These are phyloP conservation scores for Polydrusus pterygomalis DNA, from an alignment of 2,888 invertebrate species.

Conservation along the genomic window DNA sequence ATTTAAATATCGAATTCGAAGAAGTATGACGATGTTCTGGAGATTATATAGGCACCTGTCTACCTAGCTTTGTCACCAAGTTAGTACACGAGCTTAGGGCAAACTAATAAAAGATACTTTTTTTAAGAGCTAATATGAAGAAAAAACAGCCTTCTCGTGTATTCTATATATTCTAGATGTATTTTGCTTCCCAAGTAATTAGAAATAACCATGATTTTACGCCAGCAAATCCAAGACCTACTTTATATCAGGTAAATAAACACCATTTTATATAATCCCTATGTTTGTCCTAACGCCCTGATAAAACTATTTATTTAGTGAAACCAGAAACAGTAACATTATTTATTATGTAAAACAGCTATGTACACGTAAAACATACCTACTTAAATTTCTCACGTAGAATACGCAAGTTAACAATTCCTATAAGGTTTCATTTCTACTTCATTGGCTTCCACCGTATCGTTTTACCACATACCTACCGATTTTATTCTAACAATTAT, in stretches of 20 bases:
- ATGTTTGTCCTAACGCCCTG: not conserved
- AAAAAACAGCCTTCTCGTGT: too few species aligned
- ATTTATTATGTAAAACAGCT: slow-evolving; percentile 2
- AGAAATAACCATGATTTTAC: too few species aligned
- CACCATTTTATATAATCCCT: not conserved
- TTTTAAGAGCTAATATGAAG: too few species aligned
- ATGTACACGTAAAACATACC: not conserved
- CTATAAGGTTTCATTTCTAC: slow-evolving; percentile 63
- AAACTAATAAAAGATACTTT: too few species aligned
- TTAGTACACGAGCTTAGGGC: too few species aligned
- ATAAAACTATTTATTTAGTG: slow-evolving; percentile 15
- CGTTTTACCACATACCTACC: slow-evolving; percentile 55
- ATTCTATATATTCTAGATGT: too few species aligned
- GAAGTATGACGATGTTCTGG: too few species aligned
- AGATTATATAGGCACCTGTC: too few species aligned
- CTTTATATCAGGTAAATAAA: slow-evolving; percentile 15
- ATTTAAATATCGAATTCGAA: too few species aligned
- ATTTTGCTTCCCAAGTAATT: too few species aligned
- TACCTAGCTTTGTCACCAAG: too few species aligned
- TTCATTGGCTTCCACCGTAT: slow-evolving; percentile 65
- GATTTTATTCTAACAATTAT: slow-evolving; percentile 33
- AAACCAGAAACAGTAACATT: not conserved
- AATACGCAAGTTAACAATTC: slow-evolving; percentile 17
- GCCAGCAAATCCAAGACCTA: not conserved
- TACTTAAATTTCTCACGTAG: not conserved